A percentile compares a stretch with the other conserved stretches of the same genome.
phyloP scores from a whole-genome alignment of 2,888 invertebrate species.

The Lydus trimaculatus region DNA sequence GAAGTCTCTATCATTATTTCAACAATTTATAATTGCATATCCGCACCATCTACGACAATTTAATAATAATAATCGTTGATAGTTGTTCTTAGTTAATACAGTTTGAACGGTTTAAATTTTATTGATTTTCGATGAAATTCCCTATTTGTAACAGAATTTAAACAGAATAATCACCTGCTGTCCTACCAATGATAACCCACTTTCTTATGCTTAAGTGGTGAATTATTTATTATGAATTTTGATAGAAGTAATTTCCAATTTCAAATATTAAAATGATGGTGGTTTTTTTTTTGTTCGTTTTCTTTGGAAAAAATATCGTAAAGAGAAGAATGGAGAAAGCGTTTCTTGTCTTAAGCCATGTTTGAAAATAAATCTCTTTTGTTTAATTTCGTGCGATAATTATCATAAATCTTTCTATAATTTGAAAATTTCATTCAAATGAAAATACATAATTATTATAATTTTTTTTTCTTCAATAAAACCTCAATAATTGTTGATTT shows the following conservation, averaged over 20 bases:
- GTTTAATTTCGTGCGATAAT: constrained; percentile 2
- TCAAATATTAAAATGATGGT: neutral
- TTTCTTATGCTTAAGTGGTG: neutral
- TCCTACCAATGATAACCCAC: neutral
- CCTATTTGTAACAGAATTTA: neutral
- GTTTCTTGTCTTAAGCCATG: neutral
- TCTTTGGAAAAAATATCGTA: neutral
- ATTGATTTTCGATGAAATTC: neutral
- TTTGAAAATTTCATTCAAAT: constrained; percentile 1
- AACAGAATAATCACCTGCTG: neutral
- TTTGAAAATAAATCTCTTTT: neutral
- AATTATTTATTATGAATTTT: neutral
- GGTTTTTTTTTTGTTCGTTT: neutral
- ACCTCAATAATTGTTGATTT: neutral
- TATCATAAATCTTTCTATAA: neutral
- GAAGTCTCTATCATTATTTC: constrained; percentile 24
- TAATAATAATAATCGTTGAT: neutral
- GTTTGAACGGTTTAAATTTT: neutral
- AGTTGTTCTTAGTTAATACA: neutral
- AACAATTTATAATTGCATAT: constrained; percentile 21
- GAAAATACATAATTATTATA: neutral
- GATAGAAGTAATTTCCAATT: neutral
- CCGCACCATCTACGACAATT: constrained; percentile 1
- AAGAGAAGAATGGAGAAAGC: neutral
- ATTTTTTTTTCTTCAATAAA: neutral